phyloP scores from a whole-genome alignment of 1,140 invertebrate genomes.

The Pseudomyrmex cubaensis region DNA sequence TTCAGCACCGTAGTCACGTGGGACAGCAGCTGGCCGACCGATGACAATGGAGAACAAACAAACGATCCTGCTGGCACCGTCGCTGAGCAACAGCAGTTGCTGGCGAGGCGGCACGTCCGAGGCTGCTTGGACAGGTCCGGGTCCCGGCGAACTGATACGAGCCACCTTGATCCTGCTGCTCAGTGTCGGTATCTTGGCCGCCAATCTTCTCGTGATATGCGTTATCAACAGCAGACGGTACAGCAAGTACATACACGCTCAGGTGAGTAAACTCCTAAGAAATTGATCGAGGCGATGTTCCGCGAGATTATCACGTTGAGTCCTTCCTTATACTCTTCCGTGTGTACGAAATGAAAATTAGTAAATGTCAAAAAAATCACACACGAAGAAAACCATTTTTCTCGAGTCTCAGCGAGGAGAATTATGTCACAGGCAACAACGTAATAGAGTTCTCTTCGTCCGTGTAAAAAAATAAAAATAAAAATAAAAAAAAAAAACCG shows the following conservation, averaged over 20 bases:
- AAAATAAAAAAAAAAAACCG: too few relatives aligned
- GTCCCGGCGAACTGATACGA: slow-evolving; percentile 89
- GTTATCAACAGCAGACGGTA: slow-evolving; percentile 93
- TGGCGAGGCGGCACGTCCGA: slow-evolving; percentile 88
- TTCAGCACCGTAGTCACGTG: slow-evolving; percentile 31
- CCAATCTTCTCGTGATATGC: slow-evolving; percentile 92
- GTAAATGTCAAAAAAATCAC: too few relatives aligned
- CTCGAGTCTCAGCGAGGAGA: too few relatives aligned
- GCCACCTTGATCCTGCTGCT: slow-evolving; percentile 91
- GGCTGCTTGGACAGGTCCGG: slow-evolving; percentile 87
- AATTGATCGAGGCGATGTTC: background rate
- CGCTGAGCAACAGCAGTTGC: slow-evolving; percentile 92
- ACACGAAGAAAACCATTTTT: too few relatives aligned
- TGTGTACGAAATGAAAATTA: too few relatives aligned
- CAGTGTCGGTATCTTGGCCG: slow-evolving; percentile 91
- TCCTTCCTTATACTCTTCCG: too few relatives aligned
- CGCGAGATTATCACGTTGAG: too few relatives aligned
- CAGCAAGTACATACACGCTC: slow-evolving; percentile 93
- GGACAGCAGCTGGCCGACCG: background rate
- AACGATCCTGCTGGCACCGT: slow-evolving; percentile 89
- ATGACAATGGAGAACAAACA: slow-evolving; percentile 80
- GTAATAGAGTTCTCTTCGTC: too few relatives aligned
- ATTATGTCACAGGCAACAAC: too few relatives aligned
- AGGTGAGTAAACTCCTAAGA: slow-evolving; percentile 86
- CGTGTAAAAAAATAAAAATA: too few relatives aligned